phyloP scores from a whole-genome alignment of 2,797 vertebrate genomes.

The Benthosema pterotum region DNA sequence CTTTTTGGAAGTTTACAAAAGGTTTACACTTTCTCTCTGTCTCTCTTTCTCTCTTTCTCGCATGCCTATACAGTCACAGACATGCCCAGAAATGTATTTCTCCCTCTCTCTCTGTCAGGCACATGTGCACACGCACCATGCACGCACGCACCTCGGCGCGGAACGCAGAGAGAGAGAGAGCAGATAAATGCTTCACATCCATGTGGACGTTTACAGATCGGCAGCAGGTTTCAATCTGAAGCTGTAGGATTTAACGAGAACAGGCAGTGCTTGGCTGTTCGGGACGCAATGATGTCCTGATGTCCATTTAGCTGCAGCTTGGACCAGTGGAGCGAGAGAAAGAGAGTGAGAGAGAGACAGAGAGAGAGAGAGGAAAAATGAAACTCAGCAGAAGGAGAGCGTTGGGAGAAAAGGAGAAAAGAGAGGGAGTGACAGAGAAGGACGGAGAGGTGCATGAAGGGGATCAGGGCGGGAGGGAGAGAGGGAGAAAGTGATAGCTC shows the following conservation, averaged over 20 bases:
- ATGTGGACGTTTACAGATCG: slow-evolving; percentile 42
- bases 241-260: slow-evolving; percentile 31
- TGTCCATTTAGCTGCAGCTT: not conserved
- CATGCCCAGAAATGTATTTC: too few relatives aligned
- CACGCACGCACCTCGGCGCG: not conserved
- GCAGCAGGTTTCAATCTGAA: slow-evolving; percentile 27
- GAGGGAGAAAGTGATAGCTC: slow-evolving; percentile 58
- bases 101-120: too few relatives aligned
- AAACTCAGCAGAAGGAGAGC: too few relatives aligned
- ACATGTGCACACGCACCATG: too few relatives aligned
- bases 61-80: too few relatives aligned
- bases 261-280: not conserved
- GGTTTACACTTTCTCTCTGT: too few relatives aligned
- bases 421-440: too few relatives aligned
- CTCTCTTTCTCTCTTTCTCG: too few relatives aligned
- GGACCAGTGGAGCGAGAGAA: not conserved
- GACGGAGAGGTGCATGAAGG: slow-evolving; percentile 23
- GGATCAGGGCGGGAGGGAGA: slow-evolving; percentile 18
- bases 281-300: slow-evolving; percentile 13
- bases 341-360: slow-evolving; percentile 1
- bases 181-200: slow-evolving; percentile 39
- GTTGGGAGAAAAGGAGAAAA: not conserved
- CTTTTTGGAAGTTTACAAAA: too few relatives aligned
- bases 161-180: slow-evolving; percentile 36
- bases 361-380: not conserved